Percentiles rank a stretch among this genome's conserved stretches.
Evolutionary conservation across 1,140 invertebrate genomes (phyloP).

Genomic region (Nephila pilipes): DNA sequence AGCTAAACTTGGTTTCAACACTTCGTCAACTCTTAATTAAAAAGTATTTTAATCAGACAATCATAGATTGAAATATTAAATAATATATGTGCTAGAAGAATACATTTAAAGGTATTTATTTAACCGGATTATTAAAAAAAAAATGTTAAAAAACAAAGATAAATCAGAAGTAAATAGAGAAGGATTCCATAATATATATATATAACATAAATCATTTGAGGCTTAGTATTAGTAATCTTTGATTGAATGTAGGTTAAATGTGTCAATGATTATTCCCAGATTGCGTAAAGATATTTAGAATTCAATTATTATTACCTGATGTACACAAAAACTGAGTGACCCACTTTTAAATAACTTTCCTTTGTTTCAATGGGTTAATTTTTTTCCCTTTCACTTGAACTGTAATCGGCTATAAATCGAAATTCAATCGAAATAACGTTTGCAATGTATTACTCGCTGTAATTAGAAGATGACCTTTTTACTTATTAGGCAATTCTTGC

Average conservation of each 20-base stretch:
- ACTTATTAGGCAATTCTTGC: background rate
- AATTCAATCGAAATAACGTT: background rate
- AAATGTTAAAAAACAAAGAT: too few relatives aligned
- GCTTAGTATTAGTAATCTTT: background rate
- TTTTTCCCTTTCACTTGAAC: background rate
- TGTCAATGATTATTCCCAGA: background rate
- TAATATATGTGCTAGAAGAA: too few relatives aligned
- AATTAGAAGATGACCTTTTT: slow-evolving; percentile 1
- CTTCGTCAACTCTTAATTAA: too few relatives aligned
- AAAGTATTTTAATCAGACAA: too few relatives aligned
- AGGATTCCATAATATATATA: too few relatives aligned
- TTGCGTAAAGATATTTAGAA: background rate
- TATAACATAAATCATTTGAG: background rate
- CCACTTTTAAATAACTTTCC: background rate
- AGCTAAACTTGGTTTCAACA: too few relatives aligned
- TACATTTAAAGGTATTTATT: too few relatives aligned
- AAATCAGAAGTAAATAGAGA: too few relatives aligned
- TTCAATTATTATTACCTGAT: background rate
- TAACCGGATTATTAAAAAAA: too few relatives aligned
- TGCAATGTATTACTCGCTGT: background rate
- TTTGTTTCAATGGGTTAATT: background rate
- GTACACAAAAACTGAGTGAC: background rate
- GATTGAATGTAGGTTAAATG: background rate
- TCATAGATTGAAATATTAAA: too few relatives aligned
- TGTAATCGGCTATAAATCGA: background rate